Conservation (phyloP, 2,888 invertebrate genomes). For the Fragum fragum region DNA sequence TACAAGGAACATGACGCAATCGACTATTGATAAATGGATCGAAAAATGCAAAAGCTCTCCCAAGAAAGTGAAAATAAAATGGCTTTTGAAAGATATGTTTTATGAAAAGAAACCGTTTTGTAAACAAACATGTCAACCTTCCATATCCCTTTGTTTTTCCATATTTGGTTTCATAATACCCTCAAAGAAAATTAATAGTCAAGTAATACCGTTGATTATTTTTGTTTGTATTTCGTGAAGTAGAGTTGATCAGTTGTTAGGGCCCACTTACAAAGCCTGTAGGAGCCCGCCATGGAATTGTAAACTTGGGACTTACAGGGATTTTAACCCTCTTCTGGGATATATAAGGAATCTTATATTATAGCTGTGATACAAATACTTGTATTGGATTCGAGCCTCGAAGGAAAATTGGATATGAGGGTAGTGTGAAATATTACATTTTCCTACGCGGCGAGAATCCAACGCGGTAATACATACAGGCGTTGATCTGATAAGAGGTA, state of each 20-base stretch:
- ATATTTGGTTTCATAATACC: constrained; percentile 42
- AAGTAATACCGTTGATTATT: constrained; percentile 59
- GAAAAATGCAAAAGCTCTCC: constrained; percentile 20
- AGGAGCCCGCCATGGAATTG: background rate
- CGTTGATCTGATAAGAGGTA: no score
- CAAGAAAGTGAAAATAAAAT: constrained; percentile 63
- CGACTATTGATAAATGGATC: constrained; percentile 17
- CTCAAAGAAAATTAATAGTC: constrained; percentile 58
- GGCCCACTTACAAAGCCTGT: background rate
- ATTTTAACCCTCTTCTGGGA: constrained; percentile 2
- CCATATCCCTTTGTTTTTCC: constrained; percentile 52
- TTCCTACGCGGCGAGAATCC: no score
- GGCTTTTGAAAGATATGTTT: constrained; percentile 66
- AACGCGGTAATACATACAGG: no score
- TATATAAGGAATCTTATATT: no score
- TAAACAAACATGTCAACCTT: constrained; percentile 62
- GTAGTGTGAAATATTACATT: no score
- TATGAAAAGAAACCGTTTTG: constrained; percentile 48
- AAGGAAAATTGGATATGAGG: no score
- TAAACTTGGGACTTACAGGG: constrained; percentile 25
- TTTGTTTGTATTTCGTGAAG: constrained; percentile 24
- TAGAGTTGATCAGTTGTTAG: background rate
- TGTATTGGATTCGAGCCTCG: no score
- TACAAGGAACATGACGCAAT: constrained; percentile 9
- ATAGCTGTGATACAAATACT: no score